Base-by-base conservation (phyloP, 2,797 vertebrate genomes). In the Hydrophis major region DNA sequence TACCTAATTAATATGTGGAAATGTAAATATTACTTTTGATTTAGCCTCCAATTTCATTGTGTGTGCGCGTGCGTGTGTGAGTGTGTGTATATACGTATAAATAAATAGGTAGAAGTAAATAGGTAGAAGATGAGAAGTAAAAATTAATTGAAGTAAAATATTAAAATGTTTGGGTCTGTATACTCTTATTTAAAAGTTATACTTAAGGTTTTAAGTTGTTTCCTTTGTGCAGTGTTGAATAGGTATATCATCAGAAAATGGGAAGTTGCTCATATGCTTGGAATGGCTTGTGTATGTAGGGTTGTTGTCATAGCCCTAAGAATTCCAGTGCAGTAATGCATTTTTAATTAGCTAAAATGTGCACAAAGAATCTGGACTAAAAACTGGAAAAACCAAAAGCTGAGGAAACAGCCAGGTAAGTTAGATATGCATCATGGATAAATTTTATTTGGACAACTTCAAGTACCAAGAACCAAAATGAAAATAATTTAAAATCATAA, bases 341-440 rank as follows among this genome's bases (percentile, higher is more conserved):
- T 12, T 88, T 96, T 97, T 96, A 94, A 90, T 66, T 96, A 92
- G 88, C 91, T 92, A 78, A 32, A 86, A 95, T 96, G 94, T 90
- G 92, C 97, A 96, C 96, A 96, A 93, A 94, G 96, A 94, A 95
- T 94, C 96, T 96, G 96, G 93, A 95, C 96, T 95, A 96, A 96
- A 96, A 95, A 86, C 93, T 95, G 95, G 94, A 95, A 97, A 94
- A 97, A 97, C 95, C 96, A 97, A 95, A 96, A 97, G 93, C 92
- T 96, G 96, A 96, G 94, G 94, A 94, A 94, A 94, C 93, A 95
- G 96, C 97, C 97, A 98, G 98, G 98, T 98, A 98, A 98, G 97
- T 98, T 97, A 97, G 94, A 93, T 96, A 91, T 96, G 93, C 94
- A 86, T 88, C 87, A 47, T 97, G 93, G 92, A 2, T 94, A 96